Percentiles rank a stretch among this genome's conserved stretches.
Evolutionary conservation across 1,140 invertebrate genomes (phyloP).

Genomic region (Sinonovacula constricta): DNA sequence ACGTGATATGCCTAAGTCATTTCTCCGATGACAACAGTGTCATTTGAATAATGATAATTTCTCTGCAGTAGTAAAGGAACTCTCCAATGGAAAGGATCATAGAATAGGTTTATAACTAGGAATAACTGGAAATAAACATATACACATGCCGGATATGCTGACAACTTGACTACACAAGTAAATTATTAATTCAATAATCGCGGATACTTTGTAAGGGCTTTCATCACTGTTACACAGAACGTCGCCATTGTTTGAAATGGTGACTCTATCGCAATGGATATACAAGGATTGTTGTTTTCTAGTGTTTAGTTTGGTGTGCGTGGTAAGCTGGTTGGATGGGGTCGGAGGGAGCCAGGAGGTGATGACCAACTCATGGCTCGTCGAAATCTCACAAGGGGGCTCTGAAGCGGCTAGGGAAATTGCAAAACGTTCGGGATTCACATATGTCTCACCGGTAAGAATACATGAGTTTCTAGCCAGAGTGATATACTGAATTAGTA

Average conservation of each 20-base stretch:
- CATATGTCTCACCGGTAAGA: slow-evolving; percentile 51
- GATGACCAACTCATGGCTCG: slow-evolving; percentile 42
- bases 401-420: slow-evolving; percentile 29
- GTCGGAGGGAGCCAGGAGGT: slow-evolving; percentile 40
- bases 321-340: slow-evolving; percentile 12
- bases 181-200: background rate
- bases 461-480: no score
- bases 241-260: slow-evolving; percentile 36
- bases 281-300: slow-evolving; percentile 5
- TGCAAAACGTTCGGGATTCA: slow-evolving; percentile 44
- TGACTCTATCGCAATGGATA: slow-evolving; percentile 37
- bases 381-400: slow-evolving; percentile 30
- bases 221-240: background rate
- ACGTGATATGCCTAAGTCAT: slow-evolving; percentile 33
- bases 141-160: background rate
- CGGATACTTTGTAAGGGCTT: background rate
- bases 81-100: background rate
- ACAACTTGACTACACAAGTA: background rate
- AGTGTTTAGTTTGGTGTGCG: slow-evolving; percentile 20
- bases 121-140: background rate
- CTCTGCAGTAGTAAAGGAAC: background rate
- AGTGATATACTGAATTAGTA: no score
- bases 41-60: slow-evolving; percentile 23
- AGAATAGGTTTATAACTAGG: background rate
- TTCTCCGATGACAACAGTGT: slow-evolving; percentile 34